Base-by-base conservation (phyloP, 1,140 invertebrate species). In the Drosophila auraria region DNA sequence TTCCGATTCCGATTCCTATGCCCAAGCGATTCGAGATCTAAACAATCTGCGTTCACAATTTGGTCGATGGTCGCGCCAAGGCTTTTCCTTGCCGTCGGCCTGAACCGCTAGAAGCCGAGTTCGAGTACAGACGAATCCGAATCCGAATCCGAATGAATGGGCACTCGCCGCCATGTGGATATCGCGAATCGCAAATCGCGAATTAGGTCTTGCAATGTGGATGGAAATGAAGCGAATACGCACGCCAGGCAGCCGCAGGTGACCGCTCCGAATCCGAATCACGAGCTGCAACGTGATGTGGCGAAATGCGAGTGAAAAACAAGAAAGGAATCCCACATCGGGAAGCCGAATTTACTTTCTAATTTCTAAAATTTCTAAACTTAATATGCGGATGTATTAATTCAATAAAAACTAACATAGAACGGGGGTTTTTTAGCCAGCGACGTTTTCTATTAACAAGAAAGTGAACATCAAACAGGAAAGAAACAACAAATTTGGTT, bases 241-340 rank as follows among this genome's bases (percentile, higher is more conserved):
- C 84, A 80, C 77, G 83, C 80, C 83, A 74, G 54, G 56, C 40
- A 61, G 65, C 20, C 73, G 84, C 83, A 89, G 83, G 83, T 87
- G 83, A 87, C 84, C 83, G 69, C 49, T 69, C 56, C 36, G 36
- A 60, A 64, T 69, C 56, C 36, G 36, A 60, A 64, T 64, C 69
- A 54, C 42, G 54, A 64, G 42, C 36, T 83, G 83, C 83, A 87
- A 87, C 83, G 83, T 87, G 83, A 87, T 81, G 69, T 61, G 45
- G 50, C n/a, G 56, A 65, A 44, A 65, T 59, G 33, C 17, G 25
- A 36, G 12, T 27, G 33, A 44, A 38, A 38, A 30, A 30, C 27
- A 30, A 30, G 27, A 30, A 7, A 7, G 6, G 27, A 30, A 30
- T 30, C 5, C 7, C 0, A 27, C 5, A 6, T 27, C 25, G 25